These are phyloP conservation scores for Phyto melanocephala DNA, from an alignment of 2,888 invertebrate genomes.

Conservation along the genomic window DNA sequence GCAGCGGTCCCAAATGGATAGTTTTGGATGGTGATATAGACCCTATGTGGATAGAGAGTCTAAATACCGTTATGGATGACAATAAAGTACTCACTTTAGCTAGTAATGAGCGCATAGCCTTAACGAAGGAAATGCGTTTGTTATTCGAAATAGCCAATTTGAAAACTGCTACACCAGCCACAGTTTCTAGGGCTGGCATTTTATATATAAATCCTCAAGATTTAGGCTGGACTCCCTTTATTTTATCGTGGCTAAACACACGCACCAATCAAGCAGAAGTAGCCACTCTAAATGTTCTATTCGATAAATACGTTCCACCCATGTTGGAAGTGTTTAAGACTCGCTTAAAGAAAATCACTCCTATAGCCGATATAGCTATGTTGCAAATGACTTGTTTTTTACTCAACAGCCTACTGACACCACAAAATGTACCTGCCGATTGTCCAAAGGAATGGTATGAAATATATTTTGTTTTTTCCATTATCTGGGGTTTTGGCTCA, in stretches of 20 bases:
- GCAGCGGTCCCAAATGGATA: conserved; percentile 95
- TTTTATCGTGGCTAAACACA: conserved; percentile 92
- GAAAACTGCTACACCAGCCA: conserved; percentile 95
- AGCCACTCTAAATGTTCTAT: conserved; percentile 90
- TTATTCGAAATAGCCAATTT: conserved; percentile 96
- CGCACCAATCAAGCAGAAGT: conserved; percentile 86
- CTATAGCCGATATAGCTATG: conserved; percentile 93
- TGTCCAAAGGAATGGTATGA: conserved; percentile 96
- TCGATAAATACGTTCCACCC: conserved; percentile 95
- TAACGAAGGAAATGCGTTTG: conserved; percentile 92
- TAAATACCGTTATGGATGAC: conserved; percentile 98
- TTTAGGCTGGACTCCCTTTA: conserved; percentile 95
- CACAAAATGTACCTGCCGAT: conserved; percentile 89
- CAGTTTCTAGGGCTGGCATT: conserved; percentile 96
- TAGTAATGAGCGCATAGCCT: conserved; percentile 95
- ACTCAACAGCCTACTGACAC: conserved; percentile 90
- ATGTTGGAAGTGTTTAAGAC: conserved; percentile 86
- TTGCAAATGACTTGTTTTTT: conserved; percentile 92
- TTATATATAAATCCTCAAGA: conserved; percentile 96
- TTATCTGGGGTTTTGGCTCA: conserved; percentile 96
- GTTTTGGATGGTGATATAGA: conserved; percentile 97
- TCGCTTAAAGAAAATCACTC: conserved; percentile 93
- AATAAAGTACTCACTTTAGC: conserved; percentile 95
- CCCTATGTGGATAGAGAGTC: conserved; percentile 98
- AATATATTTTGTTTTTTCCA: conserved; percentile 93